phyloP scores from a whole-genome alignment of 2,888 invertebrate genomes.

The Hoplodrina ambigua region DNA sequence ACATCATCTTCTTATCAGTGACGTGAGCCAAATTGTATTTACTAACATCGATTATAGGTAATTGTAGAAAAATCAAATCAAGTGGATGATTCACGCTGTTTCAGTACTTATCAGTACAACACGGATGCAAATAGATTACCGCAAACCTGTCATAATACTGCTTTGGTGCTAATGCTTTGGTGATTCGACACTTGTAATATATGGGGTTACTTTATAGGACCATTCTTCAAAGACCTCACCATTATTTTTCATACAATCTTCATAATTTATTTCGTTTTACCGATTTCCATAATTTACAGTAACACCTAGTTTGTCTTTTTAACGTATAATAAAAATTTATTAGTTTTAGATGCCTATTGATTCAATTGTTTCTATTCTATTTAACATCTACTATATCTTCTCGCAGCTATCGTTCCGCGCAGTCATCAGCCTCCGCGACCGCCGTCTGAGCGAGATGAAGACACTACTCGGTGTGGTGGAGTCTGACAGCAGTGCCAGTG shows the following conservation, averaged over 20 bases:
- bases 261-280: no score
- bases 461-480: slow-evolving; percentile 90
- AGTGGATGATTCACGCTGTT: background rate
- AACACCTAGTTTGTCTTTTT: no score
- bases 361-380: background rate
- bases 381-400: background rate
- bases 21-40: background rate
- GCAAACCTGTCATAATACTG: background rate
- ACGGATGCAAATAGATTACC: background rate
- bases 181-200: background rate
- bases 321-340: no score
- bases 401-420: slow-evolving; percentile 86
- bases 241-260: no score
- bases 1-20: background rate
- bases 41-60: background rate
- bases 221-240: no score
- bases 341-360: no score
- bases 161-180: no score
- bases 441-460: slow-evolving; percentile 93
- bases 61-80: background rate
- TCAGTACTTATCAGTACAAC: slow-evolving; percentile 5
- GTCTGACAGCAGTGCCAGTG: slow-evolving; percentile 73
- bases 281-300: no score
- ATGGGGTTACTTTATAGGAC: background rate
- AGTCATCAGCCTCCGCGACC: slow-evolving; percentile 91